Evolutionary conservation across 2,797 vertebrate species (phyloP).

Genomic region (Neoniphon sammara): DNA sequence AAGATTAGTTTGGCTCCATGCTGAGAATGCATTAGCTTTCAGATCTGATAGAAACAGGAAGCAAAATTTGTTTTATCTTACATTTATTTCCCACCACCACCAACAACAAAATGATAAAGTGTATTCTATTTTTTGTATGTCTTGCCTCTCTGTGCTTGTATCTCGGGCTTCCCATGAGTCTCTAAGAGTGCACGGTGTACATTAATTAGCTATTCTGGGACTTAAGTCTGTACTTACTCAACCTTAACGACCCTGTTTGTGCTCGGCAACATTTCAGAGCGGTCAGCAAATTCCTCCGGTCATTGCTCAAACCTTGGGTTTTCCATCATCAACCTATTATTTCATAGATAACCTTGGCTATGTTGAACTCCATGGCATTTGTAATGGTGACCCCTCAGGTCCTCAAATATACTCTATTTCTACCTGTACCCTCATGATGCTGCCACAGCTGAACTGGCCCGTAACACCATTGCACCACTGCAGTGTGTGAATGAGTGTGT

Average conservation of each 20-base stretch:
- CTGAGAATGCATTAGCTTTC: conserved; percentile 37
- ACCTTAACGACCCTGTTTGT: conserved; percentile 59
- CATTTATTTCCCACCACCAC: neutral
- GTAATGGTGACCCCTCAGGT: conserved; percentile 45
- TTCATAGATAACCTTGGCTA: conserved; percentile 60
- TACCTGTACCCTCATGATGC: conserved; percentile 33
- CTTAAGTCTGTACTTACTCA: conserved; percentile 56
- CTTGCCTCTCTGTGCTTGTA: conserved; percentile 18
- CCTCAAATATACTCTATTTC: conserved; percentile 34
- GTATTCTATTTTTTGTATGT: conserved; percentile 11
- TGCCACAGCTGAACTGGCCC: conserved; percentile 17
- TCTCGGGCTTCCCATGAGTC: conserved; percentile 33
- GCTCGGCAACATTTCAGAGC: conserved; percentile 38
- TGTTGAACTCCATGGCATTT: conserved; percentile 65
- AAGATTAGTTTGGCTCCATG: conserved; percentile 37
- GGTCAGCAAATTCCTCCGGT: conserved; percentile 58
- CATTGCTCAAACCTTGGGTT: conserved; percentile 59
- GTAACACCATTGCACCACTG: neutral
- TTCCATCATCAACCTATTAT: conserved; percentile 63
- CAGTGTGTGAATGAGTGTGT: no score
- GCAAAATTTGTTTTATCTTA: neutral
- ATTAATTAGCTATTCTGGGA: conserved; percentile 65
- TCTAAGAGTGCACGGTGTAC: conserved; percentile 21
- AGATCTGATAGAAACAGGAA: conserved; percentile 17
- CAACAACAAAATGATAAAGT: conserved; percentile 19